These are phyloP conservation scores for Linepithema humile DNA, from an alignment of 1,140 invertebrate genomes.

Conservation along the genomic window DNA sequence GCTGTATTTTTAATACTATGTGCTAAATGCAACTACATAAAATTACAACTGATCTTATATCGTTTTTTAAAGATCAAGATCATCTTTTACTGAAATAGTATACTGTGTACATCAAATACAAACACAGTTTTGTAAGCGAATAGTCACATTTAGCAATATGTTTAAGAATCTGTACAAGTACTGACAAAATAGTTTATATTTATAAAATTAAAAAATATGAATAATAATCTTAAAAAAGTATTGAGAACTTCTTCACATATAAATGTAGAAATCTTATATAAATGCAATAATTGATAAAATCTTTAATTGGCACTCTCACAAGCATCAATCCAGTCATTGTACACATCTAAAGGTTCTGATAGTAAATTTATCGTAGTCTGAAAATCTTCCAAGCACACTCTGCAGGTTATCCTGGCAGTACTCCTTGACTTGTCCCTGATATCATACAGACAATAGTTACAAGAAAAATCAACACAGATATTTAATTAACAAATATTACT, in stretches of 20 bases:
- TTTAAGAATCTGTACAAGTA: not conserved
- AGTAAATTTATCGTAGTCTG: conserved; percentile 98
- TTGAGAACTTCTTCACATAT: not conserved
- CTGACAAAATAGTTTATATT: not conserved
- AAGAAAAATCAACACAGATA: not conserved
- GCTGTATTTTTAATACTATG: not conserved
- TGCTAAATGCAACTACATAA: not conserved
- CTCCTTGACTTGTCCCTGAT: conserved; percentile 96
- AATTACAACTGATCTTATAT: not conserved
- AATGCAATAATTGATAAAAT: not conserved
- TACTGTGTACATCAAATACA: not conserved
- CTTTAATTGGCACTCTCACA: conserved; percentile 95
- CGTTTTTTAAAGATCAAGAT: not conserved
- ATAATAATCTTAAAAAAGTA: not conserved
- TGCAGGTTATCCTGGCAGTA: conserved; percentile 96
- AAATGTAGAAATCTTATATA: not conserved
- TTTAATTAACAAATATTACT: not conserved
- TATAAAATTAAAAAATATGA: not conserved
- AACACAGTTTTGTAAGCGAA: not conserved
- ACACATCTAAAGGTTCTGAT: conserved; percentile 99
- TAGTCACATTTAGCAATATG: not conserved
- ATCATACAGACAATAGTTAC: not conserved
- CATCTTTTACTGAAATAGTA: not conserved
- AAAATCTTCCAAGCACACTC: conserved; percentile 98
- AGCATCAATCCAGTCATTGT: conserved; percentile 99